A percentile compares a stretch with the other conserved stretches of the same genome.
These are phyloP conservation scores for Mirounga angustirostris DNA, from an alignment of 2,113 vertebrate species.

Conservation along the genomic window DNA sequence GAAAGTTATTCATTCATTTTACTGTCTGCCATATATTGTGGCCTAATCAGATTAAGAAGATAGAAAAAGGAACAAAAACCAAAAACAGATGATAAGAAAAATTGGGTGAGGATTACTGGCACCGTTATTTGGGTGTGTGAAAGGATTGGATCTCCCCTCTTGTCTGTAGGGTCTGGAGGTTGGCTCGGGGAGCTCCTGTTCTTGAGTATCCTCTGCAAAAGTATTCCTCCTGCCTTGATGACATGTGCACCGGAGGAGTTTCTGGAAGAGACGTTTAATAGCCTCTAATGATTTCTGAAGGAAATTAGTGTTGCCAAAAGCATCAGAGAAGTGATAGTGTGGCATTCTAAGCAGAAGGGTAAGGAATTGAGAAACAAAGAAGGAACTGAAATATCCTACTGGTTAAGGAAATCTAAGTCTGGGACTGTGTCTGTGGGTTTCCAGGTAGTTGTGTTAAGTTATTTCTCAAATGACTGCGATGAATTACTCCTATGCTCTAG, in stretches of 20 bases:
- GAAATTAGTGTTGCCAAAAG: neutral
- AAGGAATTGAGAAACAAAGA: neutral
- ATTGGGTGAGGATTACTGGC: neutral
- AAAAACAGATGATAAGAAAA: neutral
- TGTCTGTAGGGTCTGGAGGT: neutral
- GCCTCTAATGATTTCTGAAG: neutral
- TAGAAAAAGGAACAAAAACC: neutral
- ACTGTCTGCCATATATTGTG: neutral
- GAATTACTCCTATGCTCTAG: neutral
- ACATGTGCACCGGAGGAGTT: neutral
- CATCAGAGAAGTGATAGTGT: neutral
- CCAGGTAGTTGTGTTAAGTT: neutral
- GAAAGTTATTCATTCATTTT: neutral
- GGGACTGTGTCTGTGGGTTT: neutral
- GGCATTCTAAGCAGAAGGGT: neutral
- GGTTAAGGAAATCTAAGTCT: neutral
- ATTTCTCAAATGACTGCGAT: neutral
- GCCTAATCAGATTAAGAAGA: neutral
- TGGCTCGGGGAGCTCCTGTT: neutral
- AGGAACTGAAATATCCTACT: neutral
- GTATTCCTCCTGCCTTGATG: neutral
- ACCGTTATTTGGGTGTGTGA: neutral
- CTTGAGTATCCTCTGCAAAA: neutral
- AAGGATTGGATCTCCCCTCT: neutral
- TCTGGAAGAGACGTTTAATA: slow-evolving; percentile 47